Percentiles rank a stretch among this genome's conserved stretches.
Evolutionary conservation across 2,797 vertebrate genomes (phyloP).

Genomic region (Erpetoichthys calabaricus): DNA sequence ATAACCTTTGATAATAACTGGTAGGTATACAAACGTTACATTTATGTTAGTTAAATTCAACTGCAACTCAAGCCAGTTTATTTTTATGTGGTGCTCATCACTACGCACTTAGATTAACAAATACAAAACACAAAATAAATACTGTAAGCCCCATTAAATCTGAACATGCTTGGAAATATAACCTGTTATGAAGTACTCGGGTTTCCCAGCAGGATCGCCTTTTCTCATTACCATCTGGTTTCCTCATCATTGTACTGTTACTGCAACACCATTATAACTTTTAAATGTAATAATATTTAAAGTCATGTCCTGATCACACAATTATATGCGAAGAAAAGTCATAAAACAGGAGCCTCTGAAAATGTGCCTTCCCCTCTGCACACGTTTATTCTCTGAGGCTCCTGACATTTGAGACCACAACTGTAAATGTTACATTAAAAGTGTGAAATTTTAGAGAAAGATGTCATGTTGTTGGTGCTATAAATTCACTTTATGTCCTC

Average conservation of each 20-base stretch:
- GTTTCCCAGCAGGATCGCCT: no score
- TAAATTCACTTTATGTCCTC: conserved; percentile 62
- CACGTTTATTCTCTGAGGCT: conserved; percentile 64
- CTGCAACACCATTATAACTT: conserved; percentile 29
- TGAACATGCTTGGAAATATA: no score
- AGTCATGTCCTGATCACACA: conserved; percentile 62
- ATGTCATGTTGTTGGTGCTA: conserved; percentile 54
- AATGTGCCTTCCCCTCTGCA: conserved; percentile 43
- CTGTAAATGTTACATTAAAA: conserved; percentile 69
- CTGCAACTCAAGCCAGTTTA: no score
- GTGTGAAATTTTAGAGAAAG: conserved; percentile 77
- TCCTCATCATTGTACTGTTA: conserved; percentile 47
- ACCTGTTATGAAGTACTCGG: no score
- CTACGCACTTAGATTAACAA: no score
- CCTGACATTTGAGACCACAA: conserved; percentile 68
- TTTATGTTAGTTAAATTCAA: no score
- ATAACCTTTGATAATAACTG: no score
- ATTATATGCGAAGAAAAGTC: conserved; percentile 56
- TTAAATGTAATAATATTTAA: conserved; percentile 48
- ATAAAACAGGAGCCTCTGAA: conserved; percentile 58
- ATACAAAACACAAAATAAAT: no score
- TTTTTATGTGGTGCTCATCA: no score
- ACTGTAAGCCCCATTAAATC: no score
- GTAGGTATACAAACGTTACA: no score
- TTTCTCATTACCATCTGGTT: conserved; percentile 39